Evolutionary conservation across 2,113 vertebrate genomes (phyloP).

Genomic region (Sorex araneus): DNA sequence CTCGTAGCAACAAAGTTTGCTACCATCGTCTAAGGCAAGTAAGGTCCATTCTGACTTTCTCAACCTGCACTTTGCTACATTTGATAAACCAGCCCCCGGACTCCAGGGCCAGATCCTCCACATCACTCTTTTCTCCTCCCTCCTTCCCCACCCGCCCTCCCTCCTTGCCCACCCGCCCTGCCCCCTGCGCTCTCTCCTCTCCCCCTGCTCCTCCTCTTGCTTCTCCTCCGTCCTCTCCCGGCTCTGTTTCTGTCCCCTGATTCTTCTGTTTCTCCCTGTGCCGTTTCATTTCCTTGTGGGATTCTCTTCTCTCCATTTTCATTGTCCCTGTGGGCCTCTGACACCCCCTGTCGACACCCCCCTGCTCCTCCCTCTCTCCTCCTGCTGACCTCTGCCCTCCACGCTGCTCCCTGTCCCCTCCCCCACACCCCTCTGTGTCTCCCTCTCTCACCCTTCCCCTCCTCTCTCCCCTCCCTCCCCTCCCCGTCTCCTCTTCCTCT

Average conservation of each 20-base stretch:
- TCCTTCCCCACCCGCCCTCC: constrained; percentile 16
- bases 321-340: too few relatives aligned
- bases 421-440: constrained; percentile 80
- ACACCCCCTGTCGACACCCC: too few relatives aligned
- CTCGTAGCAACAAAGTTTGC: constrained; percentile 89
- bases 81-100: constrained; percentile 83
- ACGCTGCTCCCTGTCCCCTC: constrained; percentile 42
- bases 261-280: background rate
- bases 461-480: constrained; percentile 84
- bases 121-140: constrained; percentile 83
- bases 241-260: background rate
- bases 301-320: background rate
- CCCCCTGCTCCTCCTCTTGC: background rate
- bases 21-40: constrained; percentile 88
- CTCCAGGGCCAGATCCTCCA: constrained; percentile 82
- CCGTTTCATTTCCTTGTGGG: background rate
- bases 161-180: background rate
- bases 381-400: background rate
- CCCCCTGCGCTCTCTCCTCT: constrained; percentile 15
- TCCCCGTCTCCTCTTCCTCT: constrained; percentile 79
- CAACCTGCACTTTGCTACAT: constrained; percentile 86
- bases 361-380: background rate
- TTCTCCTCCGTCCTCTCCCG: too few relatives aligned
- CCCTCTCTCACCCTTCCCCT: constrained; percentile 87
- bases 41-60: constrained; percentile 88